Evolutionary conservation across 2,888 invertebrate genomes (phyloP).

Genomic region (Nemurella pictetii): DNA sequence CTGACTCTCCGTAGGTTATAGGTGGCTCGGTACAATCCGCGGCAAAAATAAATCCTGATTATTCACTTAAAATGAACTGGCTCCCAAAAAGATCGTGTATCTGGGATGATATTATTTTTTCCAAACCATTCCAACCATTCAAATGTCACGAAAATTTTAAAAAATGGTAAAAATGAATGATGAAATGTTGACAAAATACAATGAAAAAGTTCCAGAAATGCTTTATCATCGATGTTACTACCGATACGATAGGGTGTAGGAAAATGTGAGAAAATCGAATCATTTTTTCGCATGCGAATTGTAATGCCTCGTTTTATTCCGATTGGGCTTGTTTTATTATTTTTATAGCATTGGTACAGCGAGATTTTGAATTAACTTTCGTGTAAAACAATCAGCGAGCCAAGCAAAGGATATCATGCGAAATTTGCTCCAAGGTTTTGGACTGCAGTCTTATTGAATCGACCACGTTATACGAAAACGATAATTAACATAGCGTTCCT

Average conservation of each 20-base stretch:
- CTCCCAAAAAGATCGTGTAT: neutral
- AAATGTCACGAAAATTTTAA: neutral
- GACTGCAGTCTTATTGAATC: neutral
- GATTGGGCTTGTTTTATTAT: neutral
- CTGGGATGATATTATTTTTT: neutral
- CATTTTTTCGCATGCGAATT: neutral
- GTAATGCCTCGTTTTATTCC: neutral
- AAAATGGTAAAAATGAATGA: too few relatives aligned
- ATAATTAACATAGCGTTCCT: neutral
- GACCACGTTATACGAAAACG: neutral
- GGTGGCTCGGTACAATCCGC: neutral
- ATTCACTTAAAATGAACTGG: neutral
- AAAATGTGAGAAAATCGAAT: neutral
- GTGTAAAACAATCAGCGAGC: neutral
- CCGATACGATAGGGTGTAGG: too few relatives aligned
- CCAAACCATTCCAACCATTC: neutral
- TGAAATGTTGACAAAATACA: neutral
- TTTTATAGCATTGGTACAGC: neutral
- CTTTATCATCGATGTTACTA: too few relatives aligned
- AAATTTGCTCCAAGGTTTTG: neutral
- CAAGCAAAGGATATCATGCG: too few relatives aligned
- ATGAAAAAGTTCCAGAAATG: neutral
- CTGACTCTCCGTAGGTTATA: neutral
- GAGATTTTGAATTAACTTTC: neutral
- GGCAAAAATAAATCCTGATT: neutral